Conservation (phyloP, 1,140 invertebrate species). For the Cheumatopsyche charites region DNA sequence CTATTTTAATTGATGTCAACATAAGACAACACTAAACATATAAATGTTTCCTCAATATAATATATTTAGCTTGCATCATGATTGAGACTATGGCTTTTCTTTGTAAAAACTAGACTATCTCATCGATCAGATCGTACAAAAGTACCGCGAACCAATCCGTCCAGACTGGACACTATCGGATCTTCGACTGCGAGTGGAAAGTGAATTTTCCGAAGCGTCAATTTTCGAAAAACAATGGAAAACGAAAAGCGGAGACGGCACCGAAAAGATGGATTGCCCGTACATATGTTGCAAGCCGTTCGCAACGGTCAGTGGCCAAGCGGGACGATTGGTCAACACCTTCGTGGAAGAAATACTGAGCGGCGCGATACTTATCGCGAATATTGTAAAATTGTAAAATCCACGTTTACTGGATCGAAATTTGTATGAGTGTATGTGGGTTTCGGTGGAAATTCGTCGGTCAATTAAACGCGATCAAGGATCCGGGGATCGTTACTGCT, state of each 20-base stretch:
- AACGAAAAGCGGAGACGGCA: slow-evolving; percentile 12
- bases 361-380: slow-evolving; percentile 32
- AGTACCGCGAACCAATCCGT: too few species aligned
- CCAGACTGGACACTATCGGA: too few species aligned
- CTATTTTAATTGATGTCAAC: too few species aligned
- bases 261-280: slow-evolving; percentile 38
- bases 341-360: too few species aligned
- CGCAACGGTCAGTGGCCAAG: slow-evolving; percentile 47
- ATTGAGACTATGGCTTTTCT: too few species aligned
- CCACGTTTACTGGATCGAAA: slow-evolving; percentile 1
- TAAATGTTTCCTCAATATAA: too few species aligned
- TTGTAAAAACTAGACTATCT: too few species aligned
- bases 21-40: too few species aligned
- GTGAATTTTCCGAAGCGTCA: too few species aligned
- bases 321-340: slow-evolving; percentile 46
- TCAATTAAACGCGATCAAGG: not conserved
- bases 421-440: slow-evolving; percentile 6
- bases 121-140: too few species aligned
- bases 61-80: too few species aligned
- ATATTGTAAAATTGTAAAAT: not conserved
- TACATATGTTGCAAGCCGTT: slow-evolving; percentile 36
- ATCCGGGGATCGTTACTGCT: not conserved
- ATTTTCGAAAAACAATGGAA: slow-evolving; percentile 41
- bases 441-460: slow-evolving; percentile 3
- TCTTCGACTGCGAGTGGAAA: too few species aligned